Evolutionary conservation across 2,113 vertebrate species (phyloP), one percentile per base, ranked within the genome.

Genomic region (Lepus timidus): DNA sequence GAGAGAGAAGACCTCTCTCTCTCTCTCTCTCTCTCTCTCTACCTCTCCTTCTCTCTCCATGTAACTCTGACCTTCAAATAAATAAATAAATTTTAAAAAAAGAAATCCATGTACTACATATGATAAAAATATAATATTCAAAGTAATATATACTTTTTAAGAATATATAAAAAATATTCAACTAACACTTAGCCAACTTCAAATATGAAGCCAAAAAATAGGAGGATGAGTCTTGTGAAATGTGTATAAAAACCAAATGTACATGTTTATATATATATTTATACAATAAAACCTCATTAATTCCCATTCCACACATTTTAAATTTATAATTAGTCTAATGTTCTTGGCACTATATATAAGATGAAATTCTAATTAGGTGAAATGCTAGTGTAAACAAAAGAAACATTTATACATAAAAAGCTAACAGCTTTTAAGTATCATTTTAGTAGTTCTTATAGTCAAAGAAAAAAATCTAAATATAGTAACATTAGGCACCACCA

Each of bases 381-480:
- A 95, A 94, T 64, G 62, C 64, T 93, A 51, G 6, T 85, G 1
- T 92, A 95, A 97, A 94, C 62, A 84, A 86, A 91, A 61, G 92
- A 88, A 96, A 95, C 90, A 80, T 85, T 92, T 96, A 90, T 67
- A 58, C n/a, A 87, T 49, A 49, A 58, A 80, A 93, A 95, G 39
- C 52, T 67, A 82, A 85, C 71, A 92, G n/a, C 89, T 96, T 95
- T 83, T 92, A 94, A 81, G 74, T 31, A 52, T 91, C 65, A 70
- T 76, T 93, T 91, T 86, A 82, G 67, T 81, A 81, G 74, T 55
- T 96, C 64, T 92, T 79, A 4, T 75, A 70, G 51, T 93, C 83
- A 79, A 86, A 95, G 23, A 94, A 64, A 91, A 96, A 92, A 76
- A 23, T 75, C 87, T 96, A 93, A 84, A 96, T 94, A 74, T 52